phyloP scores from a whole-genome alignment of 1,140 invertebrate genomes.

The Drosophila sturtevanti region DNA sequence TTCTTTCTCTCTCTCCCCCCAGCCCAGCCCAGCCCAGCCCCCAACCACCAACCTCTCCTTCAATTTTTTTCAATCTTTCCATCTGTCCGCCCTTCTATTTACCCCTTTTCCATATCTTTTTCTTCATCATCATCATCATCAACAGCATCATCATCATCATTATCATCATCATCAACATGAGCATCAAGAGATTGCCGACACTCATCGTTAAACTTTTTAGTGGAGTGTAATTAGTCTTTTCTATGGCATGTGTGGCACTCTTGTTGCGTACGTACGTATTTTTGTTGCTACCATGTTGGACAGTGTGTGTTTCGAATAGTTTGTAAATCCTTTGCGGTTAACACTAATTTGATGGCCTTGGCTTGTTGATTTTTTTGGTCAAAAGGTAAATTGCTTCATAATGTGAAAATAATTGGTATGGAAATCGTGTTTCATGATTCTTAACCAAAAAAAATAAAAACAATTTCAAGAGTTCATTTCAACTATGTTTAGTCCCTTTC shows the following conservation, averaged over 20 bases:
- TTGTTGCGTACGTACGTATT: not conserved
- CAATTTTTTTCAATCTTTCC: too few species aligned
- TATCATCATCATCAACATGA: constrained; percentile 21
- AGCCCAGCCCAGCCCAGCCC: too few species aligned
- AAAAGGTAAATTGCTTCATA: constrained; percentile 38
- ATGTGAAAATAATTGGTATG: constrained; percentile 54
- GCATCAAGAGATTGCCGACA: constrained; percentile 54
- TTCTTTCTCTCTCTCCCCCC: not conserved
- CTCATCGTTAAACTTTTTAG: constrained; percentile 67
- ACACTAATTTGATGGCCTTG: constrained; percentile 54
- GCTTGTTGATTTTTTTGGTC: constrained; percentile 51
- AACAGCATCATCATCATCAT: constrained; percentile 10
- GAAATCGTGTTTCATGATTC: not conserved
- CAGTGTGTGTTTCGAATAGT: constrained; percentile 45
- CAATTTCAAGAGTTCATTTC: too few species aligned
- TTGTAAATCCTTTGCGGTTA: constrained; percentile 64
- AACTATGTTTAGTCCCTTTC: too few species aligned
- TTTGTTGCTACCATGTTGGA: not conserved
- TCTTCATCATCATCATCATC: constrained; percentile 25
- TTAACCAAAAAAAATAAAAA: too few species aligned
- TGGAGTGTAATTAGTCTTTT: constrained; percentile 73
- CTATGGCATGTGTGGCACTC: constrained; percentile 23
- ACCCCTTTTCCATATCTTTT: not conserved
- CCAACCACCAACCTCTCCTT: too few species aligned
- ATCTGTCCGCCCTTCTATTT: not conserved